Percentiles rank a stretch among this genome's conserved stretches.
Evolutionary conservation across 2,113 vertebrate species (phyloP).

Genomic region (Arvicanthis niloticus): DNA sequence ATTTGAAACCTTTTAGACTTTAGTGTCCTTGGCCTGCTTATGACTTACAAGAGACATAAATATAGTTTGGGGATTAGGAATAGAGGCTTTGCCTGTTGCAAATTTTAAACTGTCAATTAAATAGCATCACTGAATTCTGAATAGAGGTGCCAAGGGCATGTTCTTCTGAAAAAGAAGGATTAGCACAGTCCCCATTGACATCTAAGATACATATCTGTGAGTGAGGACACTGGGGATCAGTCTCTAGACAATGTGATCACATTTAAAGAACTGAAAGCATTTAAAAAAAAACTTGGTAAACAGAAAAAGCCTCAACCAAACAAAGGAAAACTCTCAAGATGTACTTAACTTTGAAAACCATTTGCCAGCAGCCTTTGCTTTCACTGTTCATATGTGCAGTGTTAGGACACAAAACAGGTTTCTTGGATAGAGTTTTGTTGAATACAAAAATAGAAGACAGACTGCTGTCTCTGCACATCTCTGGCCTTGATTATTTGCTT

Average conservation of each 20-base stretch:
- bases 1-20: constrained; percentile 79
- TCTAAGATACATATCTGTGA: constrained; percentile 76
- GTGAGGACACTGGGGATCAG: constrained; percentile 67
- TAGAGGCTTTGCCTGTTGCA: constrained; percentile 71
- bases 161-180: constrained; percentile 79
- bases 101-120: constrained; percentile 85
- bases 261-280: constrained; percentile 70
- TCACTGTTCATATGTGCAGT: background rate
- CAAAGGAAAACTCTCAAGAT: constrained; percentile 61
- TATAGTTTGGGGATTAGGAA: constrained; percentile 79
- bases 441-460: constrained; percentile 36
- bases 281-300: constrained; percentile 51
- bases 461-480: background rate
- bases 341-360: constrained; percentile 68
- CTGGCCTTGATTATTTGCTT: constrained; percentile 41
- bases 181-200: constrained; percentile 71
- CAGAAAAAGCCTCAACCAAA: constrained; percentile 51
- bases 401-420: constrained; percentile 47
- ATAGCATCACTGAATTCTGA: constrained; percentile 78
- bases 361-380: constrained; percentile 63
- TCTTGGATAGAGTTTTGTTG: background rate
- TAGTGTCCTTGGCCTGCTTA: constrained; percentile 82
- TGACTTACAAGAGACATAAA: constrained; percentile 79
- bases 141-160: constrained; percentile 78
- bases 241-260: constrained; percentile 64